phyloP scores from a whole-genome alignment of 2,113 vertebrate species.

The Rhinopithecus roxellana region DNA sequence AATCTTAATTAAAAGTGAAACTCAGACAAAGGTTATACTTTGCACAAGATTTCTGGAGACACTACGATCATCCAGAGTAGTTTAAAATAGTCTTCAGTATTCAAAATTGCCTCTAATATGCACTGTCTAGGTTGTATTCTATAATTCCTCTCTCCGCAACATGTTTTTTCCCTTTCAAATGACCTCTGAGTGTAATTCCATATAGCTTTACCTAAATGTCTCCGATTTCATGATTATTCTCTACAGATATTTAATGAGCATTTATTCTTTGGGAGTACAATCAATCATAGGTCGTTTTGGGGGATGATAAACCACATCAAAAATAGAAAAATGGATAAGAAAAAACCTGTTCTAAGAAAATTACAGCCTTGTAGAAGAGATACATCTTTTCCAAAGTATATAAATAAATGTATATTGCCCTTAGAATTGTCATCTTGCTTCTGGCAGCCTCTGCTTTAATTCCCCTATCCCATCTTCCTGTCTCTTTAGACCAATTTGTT shows the following conservation, averaged over 20 bases:
- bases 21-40: slow-evolving; percentile 26
- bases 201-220: neutral
- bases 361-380: neutral
- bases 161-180: neutral
- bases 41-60: neutral
- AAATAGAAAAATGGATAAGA: neutral
- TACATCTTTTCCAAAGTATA: neutral
- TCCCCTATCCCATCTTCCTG: neutral
- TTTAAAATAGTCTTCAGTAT: neutral
- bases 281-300: neutral
- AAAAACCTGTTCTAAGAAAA: neutral
- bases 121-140: accelerated
- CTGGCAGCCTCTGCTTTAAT: neutral
- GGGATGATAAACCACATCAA: neutral
- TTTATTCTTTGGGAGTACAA: neutral
- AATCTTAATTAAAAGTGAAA: slow-evolving; percentile 43
- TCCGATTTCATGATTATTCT: neutral
- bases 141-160: neutral
- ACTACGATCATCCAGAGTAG: neutral
- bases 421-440: neutral
- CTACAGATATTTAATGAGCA: neutral
- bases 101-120: neutral
- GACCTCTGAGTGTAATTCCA: neutral
- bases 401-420: neutral
- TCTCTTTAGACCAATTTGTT: neutral